phyloP scores from a whole-genome alignment of 2,888 invertebrate species.

The Sinopyrophorus schimmeli region DNA sequence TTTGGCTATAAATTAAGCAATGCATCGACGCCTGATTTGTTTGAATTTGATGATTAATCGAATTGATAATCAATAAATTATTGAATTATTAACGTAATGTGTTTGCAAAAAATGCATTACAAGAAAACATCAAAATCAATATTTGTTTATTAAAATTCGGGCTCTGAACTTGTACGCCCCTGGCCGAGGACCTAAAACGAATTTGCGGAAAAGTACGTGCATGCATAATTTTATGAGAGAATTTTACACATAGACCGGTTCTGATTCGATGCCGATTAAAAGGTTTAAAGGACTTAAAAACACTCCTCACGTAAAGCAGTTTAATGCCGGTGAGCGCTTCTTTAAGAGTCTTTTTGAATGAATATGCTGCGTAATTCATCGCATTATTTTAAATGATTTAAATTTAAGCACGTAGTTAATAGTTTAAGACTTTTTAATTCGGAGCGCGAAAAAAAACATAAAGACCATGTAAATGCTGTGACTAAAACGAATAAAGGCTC shows the following conservation, averaged over 20 bases:
- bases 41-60: too few species aligned
- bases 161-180: too few species aligned
- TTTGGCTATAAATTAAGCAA: too few species aligned
- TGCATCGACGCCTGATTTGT: too few species aligned
- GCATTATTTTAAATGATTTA: slow-evolving; percentile 27
- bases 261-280: slow-evolving; percentile 32
- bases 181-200: slow-evolving; percentile 15
- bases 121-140: too few species aligned
- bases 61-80: too few species aligned
- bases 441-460: slow-evolving; percentile 1
- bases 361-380: slow-evolving; percentile 22
- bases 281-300: slow-evolving; percentile 32
- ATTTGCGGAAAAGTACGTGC: slow-evolving; percentile 31
- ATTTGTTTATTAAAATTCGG: too few species aligned
- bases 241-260: slow-evolving; percentile 30
- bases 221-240: slow-evolving; percentile 34
- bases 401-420: slow-evolving; percentile 30
- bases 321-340: slow-evolving; percentile 27
- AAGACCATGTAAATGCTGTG: slow-evolving; percentile 16
- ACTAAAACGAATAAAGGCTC: slow-evolving; percentile 2
- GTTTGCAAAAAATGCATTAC: too few species aligned
- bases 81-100: too few species aligned
- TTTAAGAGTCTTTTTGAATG: slow-evolving; percentile 20
- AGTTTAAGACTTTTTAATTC: slow-evolving; percentile 9
- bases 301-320: slow-evolving; percentile 28